Evolutionary conservation across 2,888 invertebrate genomes (phyloP), one percentile per base, ranked within the genome.

Genomic region (Stenurella melanura): DNA sequence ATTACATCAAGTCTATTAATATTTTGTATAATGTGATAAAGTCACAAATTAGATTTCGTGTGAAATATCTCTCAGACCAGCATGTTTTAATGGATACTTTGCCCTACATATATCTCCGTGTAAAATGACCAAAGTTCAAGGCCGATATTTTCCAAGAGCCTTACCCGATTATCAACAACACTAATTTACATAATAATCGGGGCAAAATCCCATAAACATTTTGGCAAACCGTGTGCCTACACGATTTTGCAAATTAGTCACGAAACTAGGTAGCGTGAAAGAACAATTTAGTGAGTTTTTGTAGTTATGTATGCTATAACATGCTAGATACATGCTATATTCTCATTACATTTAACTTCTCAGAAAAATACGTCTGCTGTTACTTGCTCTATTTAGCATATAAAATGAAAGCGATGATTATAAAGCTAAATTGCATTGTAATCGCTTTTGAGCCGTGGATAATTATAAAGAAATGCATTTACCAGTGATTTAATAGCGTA

Each of bases 101-200:
- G 26, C 50, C 19, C 60, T 12, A 15, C 70, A 17, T 42, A 15
- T 56, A 68, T 30, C 61, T 30, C 58, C 11, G 21, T 56, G 38
- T 34, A 26, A 38, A 64, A 50, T 38, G 26, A 63, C 19, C 60
- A 71, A 66, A 75, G 75, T 70, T 75, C 75, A 71, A 75, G 75
- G 75, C 58, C 60, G 54, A 17, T 58, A 64, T 50, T 15, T 56
- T 26, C 38, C 69, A 19, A n/a, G 42, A 21, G 21, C 69, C 17
- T 67, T 70, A 19, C 58, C 75, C 57, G 18, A 57, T 56, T 26
- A 64, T 64, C 57, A 21, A 42, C 70, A 67, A 56, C 54, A n/a
- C 64, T 42, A 18, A 77, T 77, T 77, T 77, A 70, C 77, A 77
- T 77, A 77, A 74, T 74, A 72, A 77, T 77, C 74, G 61, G 63